Base-by-base conservation (phyloP, 1,140 invertebrate genomes). In the Nasonia vitripennis region DNA sequence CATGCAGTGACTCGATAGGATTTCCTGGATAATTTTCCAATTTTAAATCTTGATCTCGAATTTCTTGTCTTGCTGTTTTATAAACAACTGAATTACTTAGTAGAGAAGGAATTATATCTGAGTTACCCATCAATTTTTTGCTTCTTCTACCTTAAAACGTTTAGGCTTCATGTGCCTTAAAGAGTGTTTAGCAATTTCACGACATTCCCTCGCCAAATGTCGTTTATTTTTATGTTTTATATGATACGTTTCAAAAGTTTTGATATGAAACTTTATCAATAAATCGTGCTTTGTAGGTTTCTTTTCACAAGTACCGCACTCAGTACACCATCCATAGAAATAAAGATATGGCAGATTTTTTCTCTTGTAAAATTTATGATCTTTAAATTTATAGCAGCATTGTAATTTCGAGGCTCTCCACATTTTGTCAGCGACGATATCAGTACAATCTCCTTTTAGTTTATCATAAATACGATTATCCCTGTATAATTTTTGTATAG, bases 401-500 rank as follows among this genome's bases (percentile, higher is more conserved):
- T n/a, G 68, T 23, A 27, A n/a, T 71, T 71, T 71, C 23, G 17
- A 11, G 10, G 23, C 68, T 71, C 27, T 71, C 68, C 68, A 71
- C 11, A 71, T 71, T 71, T 71, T 71, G 11, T n/a, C 23, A 23
- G 68, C 68, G 4, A 71, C 11, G 23, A 71, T 27, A 27, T 71
- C 23, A 71, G 68, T 71, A 27, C 68, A 71, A 11, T 27, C 27
- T 23, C 20, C 27, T 23, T 71, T 71, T n/a, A 71, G 27, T 27
- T 23, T 27, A 23, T 71, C 68, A 71, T 71, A 71, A 23, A 71
- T 23, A 23, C 68, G 17, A 23, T 71, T 71, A 71, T 71, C 68
- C 27, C n/a, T 71, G 68, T 71, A 71, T 23, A 71, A 11, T 27
- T n/a, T 71, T 71, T 71, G 68, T 23, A 71, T 27, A 71, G 68